Conservation (phyloP, 1,140 invertebrate genomes). For the Capitella teleta region DNA sequence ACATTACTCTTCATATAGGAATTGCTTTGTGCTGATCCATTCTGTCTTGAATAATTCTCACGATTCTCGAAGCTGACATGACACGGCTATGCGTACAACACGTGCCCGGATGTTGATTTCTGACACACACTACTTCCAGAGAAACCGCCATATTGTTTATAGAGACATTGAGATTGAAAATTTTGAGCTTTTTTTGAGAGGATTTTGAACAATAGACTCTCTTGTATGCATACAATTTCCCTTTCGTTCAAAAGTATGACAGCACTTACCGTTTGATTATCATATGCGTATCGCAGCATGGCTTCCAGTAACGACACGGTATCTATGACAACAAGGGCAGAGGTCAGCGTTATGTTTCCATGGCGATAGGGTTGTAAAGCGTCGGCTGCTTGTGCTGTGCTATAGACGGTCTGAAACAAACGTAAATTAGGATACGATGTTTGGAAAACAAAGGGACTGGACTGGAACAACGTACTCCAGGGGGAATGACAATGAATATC, state of each 20-base stretch:
- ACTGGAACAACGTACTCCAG: not conserved
- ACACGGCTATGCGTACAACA: too few relatives aligned
- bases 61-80: too few relatives aligned
- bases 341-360: not conserved
- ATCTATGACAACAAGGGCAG: not conserved
- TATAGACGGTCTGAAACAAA: conserved; percentile 1
- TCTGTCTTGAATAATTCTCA: too few relatives aligned
- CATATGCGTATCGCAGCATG: conserved; percentile 1
- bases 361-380: conserved; percentile 3
- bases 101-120: too few relatives aligned
- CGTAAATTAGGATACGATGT: not conserved
- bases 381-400: not conserved
- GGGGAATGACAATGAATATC: not conserved
- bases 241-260: not conserved
- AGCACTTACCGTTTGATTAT: not conserved
- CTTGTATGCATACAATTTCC: not conserved
- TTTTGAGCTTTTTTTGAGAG: not conserved
- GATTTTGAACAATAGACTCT: not conserved
- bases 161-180: not conserved
- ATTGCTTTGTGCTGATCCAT: too few relatives aligned
- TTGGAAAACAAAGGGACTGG: not conserved
- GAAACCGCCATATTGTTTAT: not conserved
- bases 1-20: too few relatives aligned
- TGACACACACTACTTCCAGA: too few relatives aligned
- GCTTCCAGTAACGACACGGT: conserved; percentile 1